Conservation (phyloP, 64 coral and sea anemone species). For the Cladopsammia gracilis region DNA sequence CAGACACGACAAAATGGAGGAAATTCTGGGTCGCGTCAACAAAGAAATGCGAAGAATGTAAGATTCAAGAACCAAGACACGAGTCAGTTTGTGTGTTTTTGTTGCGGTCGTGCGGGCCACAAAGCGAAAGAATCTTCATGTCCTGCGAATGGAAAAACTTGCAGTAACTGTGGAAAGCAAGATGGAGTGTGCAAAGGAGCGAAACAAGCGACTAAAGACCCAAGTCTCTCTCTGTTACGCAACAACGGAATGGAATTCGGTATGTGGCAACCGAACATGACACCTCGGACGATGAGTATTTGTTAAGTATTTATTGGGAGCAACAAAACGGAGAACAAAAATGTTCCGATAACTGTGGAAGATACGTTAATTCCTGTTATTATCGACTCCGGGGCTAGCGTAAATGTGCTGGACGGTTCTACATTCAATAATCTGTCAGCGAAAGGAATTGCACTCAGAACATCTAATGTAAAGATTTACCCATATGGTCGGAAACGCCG, state of each 20-base stretch:
- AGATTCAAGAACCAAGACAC: background rate
- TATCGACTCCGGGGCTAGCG: too few species aligned
- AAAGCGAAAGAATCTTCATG: constrained; percentile 53
- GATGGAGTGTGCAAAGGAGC: constrained; percentile 15
- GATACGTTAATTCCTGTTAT: too few species aligned
- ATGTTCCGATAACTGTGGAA: too few species aligned
- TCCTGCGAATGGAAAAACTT: constrained; percentile 49
- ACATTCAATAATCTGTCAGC: background rate
- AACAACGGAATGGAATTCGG: constrained; percentile 23
- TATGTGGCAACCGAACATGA: background rate
- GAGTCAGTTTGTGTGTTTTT: constrained; percentile 30
- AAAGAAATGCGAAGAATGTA: constrained; percentile 13
- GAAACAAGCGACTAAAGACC: background rate
- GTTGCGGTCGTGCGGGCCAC: constrained; percentile 52
- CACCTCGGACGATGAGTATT: background rate
- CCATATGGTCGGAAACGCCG: constrained; percentile 1
- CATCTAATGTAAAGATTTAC: background rate
- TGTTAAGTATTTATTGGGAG: background rate
- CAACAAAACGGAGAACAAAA: background rate
- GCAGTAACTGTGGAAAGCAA: constrained; percentile 52
- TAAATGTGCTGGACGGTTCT: background rate
- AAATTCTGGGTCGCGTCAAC: constrained; percentile 27
- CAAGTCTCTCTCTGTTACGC: background rate
- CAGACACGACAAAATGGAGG: background rate
- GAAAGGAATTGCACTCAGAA: background rate